phyloP scores from a whole-genome alignment of 2,113 vertebrate species.

The Microtus montanus region DNA sequence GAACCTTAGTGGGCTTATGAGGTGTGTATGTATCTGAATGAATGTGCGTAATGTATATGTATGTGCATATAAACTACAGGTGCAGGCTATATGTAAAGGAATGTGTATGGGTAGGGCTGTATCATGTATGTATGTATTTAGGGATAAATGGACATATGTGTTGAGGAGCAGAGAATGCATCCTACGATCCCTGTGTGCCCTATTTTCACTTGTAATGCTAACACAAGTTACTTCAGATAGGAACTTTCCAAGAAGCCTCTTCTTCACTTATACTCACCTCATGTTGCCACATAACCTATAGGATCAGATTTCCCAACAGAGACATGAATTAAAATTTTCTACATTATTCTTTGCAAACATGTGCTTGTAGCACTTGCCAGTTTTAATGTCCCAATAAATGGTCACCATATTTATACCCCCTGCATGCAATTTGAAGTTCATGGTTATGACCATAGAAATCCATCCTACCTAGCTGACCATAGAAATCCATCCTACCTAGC shows the following conservation, averaged over 20 bases:
- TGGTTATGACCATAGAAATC: neutral
- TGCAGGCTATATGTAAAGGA: neutral
- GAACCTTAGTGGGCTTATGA: neutral
- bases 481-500: too few relatives aligned
- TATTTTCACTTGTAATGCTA: neutral
- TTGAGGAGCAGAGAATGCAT: neutral
- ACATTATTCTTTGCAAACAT: too few relatives aligned
- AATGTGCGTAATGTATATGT: neutral
- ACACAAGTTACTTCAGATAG: neutral
- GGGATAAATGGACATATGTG: neutral
- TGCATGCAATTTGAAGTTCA: neutral
- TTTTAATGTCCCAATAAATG: neutral
- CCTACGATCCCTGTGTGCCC: neutral
- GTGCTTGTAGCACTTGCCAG: neutral
- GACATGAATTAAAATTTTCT: neutral
- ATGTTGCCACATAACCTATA: rapidly evolving
- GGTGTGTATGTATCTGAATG: neutral
- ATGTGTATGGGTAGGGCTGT: neutral
- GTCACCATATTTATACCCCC: neutral
- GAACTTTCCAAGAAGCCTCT: neutral
- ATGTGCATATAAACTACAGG: neutral
- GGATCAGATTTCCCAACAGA: neutral
- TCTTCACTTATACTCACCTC: rapidly evolving
- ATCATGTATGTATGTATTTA: too few relatives aligned
- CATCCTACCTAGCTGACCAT: too few relatives aligned